phyloP scores from a whole-genome alignment of 2,113 vertebrate species.

The Platichthys stellatus region DNA sequence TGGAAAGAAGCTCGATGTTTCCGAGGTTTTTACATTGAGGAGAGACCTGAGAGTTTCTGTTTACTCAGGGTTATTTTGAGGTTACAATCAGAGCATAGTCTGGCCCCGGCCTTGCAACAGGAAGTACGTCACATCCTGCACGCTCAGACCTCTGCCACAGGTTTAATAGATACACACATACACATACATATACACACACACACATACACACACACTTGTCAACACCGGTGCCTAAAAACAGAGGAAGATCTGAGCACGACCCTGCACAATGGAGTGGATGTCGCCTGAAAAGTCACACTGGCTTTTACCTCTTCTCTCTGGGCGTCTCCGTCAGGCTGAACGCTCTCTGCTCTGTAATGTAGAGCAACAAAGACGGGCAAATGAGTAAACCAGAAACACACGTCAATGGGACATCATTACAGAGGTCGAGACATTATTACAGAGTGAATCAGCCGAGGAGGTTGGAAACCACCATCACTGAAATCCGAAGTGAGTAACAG shows the following conservation, averaged over 20 bases:
- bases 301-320: conserved; percentile 88
- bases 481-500: conserved; percentile 39
- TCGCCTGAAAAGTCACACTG: conserved; percentile 27
- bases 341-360: conserved; percentile 85
- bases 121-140: conserved; percentile 75
- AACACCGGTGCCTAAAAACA: conserved; percentile 41
- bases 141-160: conserved; percentile 65
- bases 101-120: conserved; percentile 55
- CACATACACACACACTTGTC: conserved; percentile 29
- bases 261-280: conserved; percentile 24
- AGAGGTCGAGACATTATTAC: not conserved
- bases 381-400: conserved; percentile 21
- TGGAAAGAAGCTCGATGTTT: conserved; percentile 31
- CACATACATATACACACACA: conserved; percentile 31
- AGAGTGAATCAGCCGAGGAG: conserved; percentile 13
- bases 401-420: not conserved
- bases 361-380: conserved; percentile 41
- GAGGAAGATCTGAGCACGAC: conserved; percentile 28
- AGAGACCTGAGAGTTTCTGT: conserved; percentile 46
- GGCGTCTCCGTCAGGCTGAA: conserved; percentile 83
- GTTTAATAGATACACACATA: conserved; percentile 43
- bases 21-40: conserved; percentile 35
- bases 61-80: conserved; percentile 67
- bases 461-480: conserved; percentile 14
- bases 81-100: conserved; percentile 65